Evolutionary conservation across 2,113 vertebrate genomes (phyloP).

Genomic region (Recurvirostra avosetta): DNA sequence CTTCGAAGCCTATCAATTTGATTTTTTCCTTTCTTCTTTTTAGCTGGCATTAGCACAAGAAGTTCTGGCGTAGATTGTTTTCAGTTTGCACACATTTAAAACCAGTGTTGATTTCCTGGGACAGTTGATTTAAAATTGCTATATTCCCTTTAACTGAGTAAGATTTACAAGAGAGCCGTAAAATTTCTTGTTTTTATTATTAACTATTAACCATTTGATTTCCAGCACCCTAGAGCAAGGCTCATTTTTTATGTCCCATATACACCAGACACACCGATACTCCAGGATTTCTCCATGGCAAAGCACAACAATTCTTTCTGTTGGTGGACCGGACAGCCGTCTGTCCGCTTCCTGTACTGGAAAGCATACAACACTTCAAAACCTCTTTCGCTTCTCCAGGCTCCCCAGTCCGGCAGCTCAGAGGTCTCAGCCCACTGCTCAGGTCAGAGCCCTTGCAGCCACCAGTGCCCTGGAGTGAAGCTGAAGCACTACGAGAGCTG

Average conservation of each 20-base stretch:
- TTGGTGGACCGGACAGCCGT: neutral
- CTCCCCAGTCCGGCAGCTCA: neutral
- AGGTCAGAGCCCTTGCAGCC: neutral
- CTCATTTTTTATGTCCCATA: neutral
- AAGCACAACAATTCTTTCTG: neutral
- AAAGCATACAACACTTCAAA: neutral
- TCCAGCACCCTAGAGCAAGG: neutral
- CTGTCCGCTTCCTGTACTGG: neutral
- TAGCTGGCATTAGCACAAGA: neutral
- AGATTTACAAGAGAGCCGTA: neutral
- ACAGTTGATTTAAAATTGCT: neutral
- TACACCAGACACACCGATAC: accelerated
- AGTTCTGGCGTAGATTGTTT: neutral
- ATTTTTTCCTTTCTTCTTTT: neutral
- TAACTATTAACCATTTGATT: neutral
- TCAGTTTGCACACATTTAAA: neutral
- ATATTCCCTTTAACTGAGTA: neutral
- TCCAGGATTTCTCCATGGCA: neutral
- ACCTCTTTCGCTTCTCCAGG: neutral
- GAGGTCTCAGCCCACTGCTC: neutral
- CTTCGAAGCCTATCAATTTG: neutral
- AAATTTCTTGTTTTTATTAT: neutral
- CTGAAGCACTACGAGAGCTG: no score
- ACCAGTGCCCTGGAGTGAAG: neutral
- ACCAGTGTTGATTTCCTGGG: neutral